phyloP scores from a whole-genome alignment of 2,888 invertebrate species.

The Caenorhabditis zanzibari region DNA sequence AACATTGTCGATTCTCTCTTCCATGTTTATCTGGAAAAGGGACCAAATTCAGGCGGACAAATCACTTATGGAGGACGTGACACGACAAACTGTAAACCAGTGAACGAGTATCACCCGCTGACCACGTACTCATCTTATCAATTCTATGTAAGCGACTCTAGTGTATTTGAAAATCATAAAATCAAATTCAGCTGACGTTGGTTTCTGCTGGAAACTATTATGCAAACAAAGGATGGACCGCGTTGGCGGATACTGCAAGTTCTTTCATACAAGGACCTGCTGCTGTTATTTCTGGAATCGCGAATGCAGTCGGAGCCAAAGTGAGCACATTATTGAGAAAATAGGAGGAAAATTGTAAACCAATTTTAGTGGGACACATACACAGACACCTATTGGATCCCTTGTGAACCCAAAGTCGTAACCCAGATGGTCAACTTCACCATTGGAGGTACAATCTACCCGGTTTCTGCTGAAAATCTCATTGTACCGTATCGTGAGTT shows the following conservation, averaged over 20 bases:
- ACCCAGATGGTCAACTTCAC: slow-evolving; percentile 53
- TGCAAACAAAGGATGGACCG: slow-evolving; percentile 29
- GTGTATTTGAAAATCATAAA: neutral
- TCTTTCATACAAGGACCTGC: slow-evolving; percentile 64
- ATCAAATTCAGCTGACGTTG: slow-evolving; percentile 15
- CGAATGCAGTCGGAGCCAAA: slow-evolving; percentile 53
- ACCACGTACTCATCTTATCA: slow-evolving; percentile 34
- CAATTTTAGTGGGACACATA: slow-evolving; percentile 49
- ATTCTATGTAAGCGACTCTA: slow-evolving; percentile 18
- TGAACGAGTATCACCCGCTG: slow-evolving; percentile 30
- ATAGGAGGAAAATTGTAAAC: no score
- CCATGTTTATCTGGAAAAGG: slow-evolving; percentile 24
- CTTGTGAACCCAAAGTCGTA: slow-evolving; percentile 59
- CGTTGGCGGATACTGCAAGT: slow-evolving; percentile 24
- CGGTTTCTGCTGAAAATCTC: slow-evolving; percentile 42
- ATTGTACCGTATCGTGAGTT: slow-evolving; percentile 29
- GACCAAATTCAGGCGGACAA: slow-evolving; percentile 22
- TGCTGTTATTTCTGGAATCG: slow-evolving; percentile 48
- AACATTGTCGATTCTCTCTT: slow-evolving; percentile 11
- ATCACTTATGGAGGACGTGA: slow-evolving; percentile 31
- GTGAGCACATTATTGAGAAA: slow-evolving; percentile 7
- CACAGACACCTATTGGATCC: slow-evolving; percentile 49
- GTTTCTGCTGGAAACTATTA: slow-evolving; percentile 26
- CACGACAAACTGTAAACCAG: slow-evolving; percentile 12
- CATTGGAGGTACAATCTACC: slow-evolving; percentile 62